phyloP scores from a whole-genome alignment of 2,888 invertebrate genomes.

The Cephus spinipes region DNA sequence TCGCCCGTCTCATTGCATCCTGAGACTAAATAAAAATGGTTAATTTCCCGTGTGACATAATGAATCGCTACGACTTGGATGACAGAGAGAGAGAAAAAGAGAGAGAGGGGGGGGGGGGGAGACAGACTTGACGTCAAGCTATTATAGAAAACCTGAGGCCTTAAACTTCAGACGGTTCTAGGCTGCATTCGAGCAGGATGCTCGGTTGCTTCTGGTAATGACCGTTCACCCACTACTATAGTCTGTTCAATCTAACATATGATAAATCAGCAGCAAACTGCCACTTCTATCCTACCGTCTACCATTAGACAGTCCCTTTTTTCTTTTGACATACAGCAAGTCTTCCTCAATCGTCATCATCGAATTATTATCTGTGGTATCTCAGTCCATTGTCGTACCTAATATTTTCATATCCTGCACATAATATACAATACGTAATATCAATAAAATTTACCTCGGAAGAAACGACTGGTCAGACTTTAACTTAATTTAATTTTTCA shows the following conservation, averaged over 20 bases:
- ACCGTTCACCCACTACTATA: slow-evolving; percentile 11
- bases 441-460: not conserved
- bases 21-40: not conserved
- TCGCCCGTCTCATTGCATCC: not conserved
- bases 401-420: too few species aligned
- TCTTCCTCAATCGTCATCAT: not conserved
- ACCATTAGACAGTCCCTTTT: not conserved
- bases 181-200: slow-evolving; percentile 23
- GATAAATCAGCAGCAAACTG: not conserved
- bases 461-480: not conserved
- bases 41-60: not conserved
- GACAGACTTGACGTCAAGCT: not conserved
- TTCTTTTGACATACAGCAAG: not conserved
- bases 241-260: not conserved
- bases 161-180: slow-evolving; percentile 8
- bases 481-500: slow-evolving; percentile 32
- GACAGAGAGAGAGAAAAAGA: not conserved
- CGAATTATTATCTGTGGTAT: too few species aligned
- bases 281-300: not conserved
- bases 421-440: not conserved
- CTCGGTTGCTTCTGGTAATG: slow-evolving; percentile 47
- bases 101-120: not conserved
- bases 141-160: not conserved
- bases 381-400: too few species aligned
- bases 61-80: not conserved